phyloP scores from a whole-genome alignment of 2,888 invertebrate species.

The Schrankia costaestrigalis region DNA sequence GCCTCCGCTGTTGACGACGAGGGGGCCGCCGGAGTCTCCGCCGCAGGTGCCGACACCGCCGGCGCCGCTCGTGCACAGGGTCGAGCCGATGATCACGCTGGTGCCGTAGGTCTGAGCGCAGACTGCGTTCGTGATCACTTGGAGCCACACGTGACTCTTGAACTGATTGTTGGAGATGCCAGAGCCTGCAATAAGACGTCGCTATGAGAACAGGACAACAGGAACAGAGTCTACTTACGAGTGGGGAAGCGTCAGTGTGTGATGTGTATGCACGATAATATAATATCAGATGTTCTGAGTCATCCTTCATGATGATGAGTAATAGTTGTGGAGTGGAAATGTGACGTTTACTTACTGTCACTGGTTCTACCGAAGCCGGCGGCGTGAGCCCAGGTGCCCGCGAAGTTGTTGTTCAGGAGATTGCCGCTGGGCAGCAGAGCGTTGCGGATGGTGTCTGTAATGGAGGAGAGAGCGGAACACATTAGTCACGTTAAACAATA shows the following conservation, averaged over 20 bases:
- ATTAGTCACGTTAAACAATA: not conserved
- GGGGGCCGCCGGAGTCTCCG: constrained; percentile 58
- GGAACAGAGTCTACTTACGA: not conserved
- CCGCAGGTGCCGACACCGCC: constrained; percentile 53
- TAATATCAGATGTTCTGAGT: not conserved
- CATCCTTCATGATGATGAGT: not conserved
- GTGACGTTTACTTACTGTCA: constrained; percentile 36
- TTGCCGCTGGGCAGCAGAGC: constrained; percentile 39
- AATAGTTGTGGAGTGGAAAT: not conserved
- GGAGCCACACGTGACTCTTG: constrained; percentile 64
- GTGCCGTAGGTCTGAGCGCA: constrained; percentile 44
- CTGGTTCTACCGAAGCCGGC: constrained; percentile 52
- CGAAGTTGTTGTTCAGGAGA: constrained; percentile 35
- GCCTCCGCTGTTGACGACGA: constrained; percentile 37
- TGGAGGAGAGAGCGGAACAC: not conserved
- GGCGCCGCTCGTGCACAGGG: constrained; percentile 51
- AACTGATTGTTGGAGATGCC: constrained; percentile 40
- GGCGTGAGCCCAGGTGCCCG: constrained; percentile 38
- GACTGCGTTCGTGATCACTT: constrained; percentile 53
- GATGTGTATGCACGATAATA: constrained; percentile 13
- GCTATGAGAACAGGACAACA: not conserved
- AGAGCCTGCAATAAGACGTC: not conserved
- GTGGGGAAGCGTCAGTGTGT: not conserved
- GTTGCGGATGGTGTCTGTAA: constrained; percentile 42
- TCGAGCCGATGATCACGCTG: constrained; percentile 30